Evolutionary conservation across 2,797 vertebrate genomes (phyloP).

Genomic region (Dipus sagitta): DNA sequence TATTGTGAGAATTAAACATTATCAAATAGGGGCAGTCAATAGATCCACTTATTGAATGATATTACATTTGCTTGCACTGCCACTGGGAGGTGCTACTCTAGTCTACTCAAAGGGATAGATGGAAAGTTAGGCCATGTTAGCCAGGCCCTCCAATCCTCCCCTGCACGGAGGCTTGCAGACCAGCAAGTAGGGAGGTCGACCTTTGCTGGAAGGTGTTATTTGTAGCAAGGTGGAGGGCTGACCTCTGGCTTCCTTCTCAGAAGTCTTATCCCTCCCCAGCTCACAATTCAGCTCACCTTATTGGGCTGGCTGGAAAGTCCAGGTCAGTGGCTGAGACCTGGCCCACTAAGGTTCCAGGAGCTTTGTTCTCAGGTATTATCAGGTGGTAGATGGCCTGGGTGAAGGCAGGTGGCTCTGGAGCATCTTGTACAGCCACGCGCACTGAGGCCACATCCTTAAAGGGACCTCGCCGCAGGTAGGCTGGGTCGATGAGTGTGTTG

Average conservation of each 20-base stretch:
- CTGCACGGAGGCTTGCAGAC: neutral
- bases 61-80: neutral
- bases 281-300: constrained; percentile 88
- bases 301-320: constrained; percentile 92
- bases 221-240: neutral
- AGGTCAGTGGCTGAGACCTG: constrained; percentile 92
- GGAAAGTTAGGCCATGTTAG: neutral
- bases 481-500: constrained; percentile 94
- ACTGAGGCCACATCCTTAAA: constrained; percentile 94
- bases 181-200: neutral
- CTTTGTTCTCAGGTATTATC: constrained; percentile 93
- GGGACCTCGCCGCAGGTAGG: constrained; percentile 93
- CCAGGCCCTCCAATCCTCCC: neutral
- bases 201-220: neutral
- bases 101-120: neutral
- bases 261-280: neutral
- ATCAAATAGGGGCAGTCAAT: neutral
- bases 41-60: neutral
- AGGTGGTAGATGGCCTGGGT: constrained; percentile 91
- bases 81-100: constrained; percentile 7
- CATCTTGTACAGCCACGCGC: constrained; percentile 92
- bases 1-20: constrained; percentile 1
- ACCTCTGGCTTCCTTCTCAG: neutral
- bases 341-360: constrained; percentile 92
- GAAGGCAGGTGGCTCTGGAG: constrained; percentile 94